Conservation (phyloP, 2,797 vertebrate species). For the Mico argentatus region DNA sequence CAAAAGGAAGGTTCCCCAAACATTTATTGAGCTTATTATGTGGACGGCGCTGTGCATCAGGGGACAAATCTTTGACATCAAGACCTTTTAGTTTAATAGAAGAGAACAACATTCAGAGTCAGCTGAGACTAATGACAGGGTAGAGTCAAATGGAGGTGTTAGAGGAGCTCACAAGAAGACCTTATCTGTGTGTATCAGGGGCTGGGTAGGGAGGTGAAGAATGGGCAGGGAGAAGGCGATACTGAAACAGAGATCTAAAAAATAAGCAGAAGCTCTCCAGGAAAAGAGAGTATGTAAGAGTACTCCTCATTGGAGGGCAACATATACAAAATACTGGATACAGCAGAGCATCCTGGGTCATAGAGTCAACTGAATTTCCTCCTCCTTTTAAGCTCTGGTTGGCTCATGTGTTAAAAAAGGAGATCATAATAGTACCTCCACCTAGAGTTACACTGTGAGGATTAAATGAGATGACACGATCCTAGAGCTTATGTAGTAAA, state of each 20-base stretch:
- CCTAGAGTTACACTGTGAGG: background rate
- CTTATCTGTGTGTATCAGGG: background rate
- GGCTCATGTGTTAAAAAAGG: background rate
- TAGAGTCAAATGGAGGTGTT: background rate
- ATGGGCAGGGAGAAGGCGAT: background rate
- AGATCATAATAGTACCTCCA: background rate
- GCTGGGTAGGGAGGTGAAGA: rapidly evolving
- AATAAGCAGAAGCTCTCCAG: background rate
- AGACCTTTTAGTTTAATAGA: background rate
- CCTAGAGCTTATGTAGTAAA: background rate
- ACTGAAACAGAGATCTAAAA: background rate
- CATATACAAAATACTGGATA: background rate
- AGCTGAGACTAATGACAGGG: background rate
- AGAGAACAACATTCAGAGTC: background rate
- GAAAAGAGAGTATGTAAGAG: background rate
- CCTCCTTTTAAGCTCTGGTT: background rate
- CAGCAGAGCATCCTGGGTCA: background rate
- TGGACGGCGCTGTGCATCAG: background rate
- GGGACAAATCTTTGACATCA: background rate
- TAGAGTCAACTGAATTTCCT: background rate
- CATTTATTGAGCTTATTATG: background rate
- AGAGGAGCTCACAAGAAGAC: background rate
- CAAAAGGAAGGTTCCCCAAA: background rate
- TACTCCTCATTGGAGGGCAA: background rate
- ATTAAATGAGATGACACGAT: background rate